Evolutionary conservation across 2,888 invertebrate genomes (phyloP).

Genomic region (Athrips mouffetella): DNA sequence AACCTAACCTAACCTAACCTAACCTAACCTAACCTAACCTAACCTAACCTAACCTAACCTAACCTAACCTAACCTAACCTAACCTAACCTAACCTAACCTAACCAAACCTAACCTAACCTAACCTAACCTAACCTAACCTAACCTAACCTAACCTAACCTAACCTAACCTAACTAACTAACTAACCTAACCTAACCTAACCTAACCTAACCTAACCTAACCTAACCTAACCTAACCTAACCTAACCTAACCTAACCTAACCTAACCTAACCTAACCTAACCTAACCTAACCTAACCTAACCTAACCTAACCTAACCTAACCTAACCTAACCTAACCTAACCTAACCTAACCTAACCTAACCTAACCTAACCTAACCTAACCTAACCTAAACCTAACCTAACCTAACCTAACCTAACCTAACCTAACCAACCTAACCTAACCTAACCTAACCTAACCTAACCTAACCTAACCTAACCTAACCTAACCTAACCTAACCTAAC

Average conservation of each 20-base stretch:
- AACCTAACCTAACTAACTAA: background rate
- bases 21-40: background rate
- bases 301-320: constrained; percentile 7
- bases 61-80: background rate
- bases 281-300: constrained; percentile 7
- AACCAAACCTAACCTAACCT: background rate
- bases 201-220: background rate
- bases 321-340: constrained; percentile 10
- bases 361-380: constrained; percentile 12
- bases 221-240: constrained; percentile 1
- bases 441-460: constrained; percentile 12
- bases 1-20: background rate
- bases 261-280: constrained; percentile 1
- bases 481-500: constrained; percentile 8
- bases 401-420: constrained; percentile 11
- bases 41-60: background rate
- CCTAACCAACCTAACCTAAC: constrained; percentile 13
- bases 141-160: background rate
- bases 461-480: constrained; percentile 5
- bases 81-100: background rate
- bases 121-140: background rate
- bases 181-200: background rate
- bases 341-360: constrained; percentile 10
- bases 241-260: background rate
- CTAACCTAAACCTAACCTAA: constrained; percentile 14